Evolutionary conservation across 2,888 invertebrate species (phyloP).

Genomic region (Tetragonula carbonaria): DNA sequence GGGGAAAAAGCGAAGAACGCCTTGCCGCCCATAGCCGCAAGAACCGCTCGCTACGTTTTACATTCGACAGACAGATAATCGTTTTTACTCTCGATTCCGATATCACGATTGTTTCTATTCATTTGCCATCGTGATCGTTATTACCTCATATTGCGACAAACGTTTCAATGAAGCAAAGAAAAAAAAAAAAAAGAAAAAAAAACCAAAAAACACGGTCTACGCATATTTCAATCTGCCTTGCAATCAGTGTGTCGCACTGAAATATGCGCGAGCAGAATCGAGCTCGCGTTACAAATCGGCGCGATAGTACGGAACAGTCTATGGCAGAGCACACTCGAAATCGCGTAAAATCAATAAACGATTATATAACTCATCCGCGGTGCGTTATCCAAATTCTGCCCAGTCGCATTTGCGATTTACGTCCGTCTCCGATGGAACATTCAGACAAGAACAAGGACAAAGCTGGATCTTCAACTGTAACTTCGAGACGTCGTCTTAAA

Average conservation of each 20-base stretch:
- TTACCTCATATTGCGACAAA: no score
- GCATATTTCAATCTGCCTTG: no score
- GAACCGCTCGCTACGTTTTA: background rate
- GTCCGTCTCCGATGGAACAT: background rate
- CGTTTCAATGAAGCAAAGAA: no score
- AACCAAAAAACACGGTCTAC: background rate
- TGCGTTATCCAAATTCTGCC: background rate
- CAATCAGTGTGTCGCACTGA: background rate
- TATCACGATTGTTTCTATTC: background rate
- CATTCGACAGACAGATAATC: background rate
- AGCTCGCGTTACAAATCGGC: no score
- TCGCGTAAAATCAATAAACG: constrained; percentile 51
- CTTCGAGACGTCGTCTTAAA: constrained; percentile 20
- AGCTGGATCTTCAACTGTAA: constrained; percentile 12
- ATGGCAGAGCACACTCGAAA: constrained; percentile 42
- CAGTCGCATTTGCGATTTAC: background rate
- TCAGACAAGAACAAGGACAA: no score
- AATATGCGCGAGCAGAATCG: background rate
- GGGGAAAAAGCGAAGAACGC: constrained; percentile 10
- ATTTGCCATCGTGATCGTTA: no score
- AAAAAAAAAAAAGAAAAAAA: no score
- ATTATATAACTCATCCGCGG: constrained; percentile 36
- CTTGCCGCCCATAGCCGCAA: background rate
- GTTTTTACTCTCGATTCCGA: background rate
- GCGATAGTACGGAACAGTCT: constrained; percentile 8